A percentile compares a stretch with the other conserved stretches of the same genome.
Conservation (phyloP, 2,113 vertebrate species). For the Rhagologus leucostigma region DNA sequence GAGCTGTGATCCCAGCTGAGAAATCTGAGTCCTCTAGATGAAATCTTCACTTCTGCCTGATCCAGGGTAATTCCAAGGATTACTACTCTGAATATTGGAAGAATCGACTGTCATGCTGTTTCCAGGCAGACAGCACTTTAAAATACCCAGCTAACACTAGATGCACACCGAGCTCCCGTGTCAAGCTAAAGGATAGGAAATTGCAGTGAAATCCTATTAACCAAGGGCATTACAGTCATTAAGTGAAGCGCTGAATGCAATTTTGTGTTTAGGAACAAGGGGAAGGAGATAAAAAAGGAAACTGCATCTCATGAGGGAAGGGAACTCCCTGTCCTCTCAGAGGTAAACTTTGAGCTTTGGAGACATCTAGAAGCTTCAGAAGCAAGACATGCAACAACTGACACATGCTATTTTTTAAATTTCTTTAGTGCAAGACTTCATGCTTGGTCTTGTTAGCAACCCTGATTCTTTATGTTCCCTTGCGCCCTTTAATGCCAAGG, state of each 20-base stretch:
- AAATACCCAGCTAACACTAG: not conserved
- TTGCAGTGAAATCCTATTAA: conserved; percentile 59
- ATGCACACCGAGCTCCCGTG: not conserved
- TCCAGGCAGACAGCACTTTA: conserved; percentile 14
- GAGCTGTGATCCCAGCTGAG: conserved; percentile 21
- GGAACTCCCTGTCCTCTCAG: conserved; percentile 21
- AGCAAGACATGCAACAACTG: not conserved
- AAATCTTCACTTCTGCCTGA: conserved; percentile 62
- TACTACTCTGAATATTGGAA: conserved; percentile 54
- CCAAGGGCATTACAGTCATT: conserved; percentile 48
- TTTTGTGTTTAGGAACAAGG: not conserved
- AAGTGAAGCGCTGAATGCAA: not conserved
- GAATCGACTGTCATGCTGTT: not conserved
- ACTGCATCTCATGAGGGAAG: not conserved
- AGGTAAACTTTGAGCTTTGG: not conserved
- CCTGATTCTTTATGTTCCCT: conserved; percentile 9
- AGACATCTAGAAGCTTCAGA: not conserved
- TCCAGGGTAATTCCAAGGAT: conserved; percentile 67
- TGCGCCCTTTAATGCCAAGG: conserved; percentile 59
- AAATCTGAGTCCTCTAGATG: conserved; percentile 45
- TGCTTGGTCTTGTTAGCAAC: not conserved
- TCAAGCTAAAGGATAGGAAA: conserved; percentile 40
- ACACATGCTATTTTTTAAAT: not conserved
- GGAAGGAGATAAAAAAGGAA: not conserved
- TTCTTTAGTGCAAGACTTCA: not conserved